Conservation (phyloP, 2,888 invertebrate species). For the Eumerus sabulonum region DNA sequence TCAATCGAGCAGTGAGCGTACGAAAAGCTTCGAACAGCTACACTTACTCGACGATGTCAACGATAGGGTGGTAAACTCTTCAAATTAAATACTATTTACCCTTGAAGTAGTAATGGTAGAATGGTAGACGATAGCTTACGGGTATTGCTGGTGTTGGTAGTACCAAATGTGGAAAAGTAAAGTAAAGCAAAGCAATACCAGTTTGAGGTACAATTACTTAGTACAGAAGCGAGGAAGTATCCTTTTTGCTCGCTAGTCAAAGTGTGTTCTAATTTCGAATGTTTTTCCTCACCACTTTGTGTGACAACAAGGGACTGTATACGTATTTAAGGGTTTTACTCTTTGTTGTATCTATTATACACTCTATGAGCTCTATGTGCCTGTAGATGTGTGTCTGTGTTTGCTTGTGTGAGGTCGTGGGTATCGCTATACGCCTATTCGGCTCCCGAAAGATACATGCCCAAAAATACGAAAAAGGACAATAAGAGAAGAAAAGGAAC, state of each 20-base stretch:
- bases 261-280: slow-evolving; percentile 55
- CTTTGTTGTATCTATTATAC: slow-evolving; percentile 10
- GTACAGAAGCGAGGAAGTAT: slow-evolving; percentile 22
- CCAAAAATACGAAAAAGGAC: slow-evolving; percentile 47
- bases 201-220: slow-evolving; percentile 10
- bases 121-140: not conserved
- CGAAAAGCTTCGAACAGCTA: slow-evolving; percentile 62
- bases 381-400: not conserved
- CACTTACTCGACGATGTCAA: slow-evolving; percentile 34
- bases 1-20: slow-evolving; percentile 17
- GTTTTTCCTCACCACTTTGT: slow-evolving; percentile 40
- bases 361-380: slow-evolving; percentile 1
- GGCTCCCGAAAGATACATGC: slow-evolving; percentile 65
- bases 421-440: slow-evolving; percentile 24
- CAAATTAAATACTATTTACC: slow-evolving; percentile 63
- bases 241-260: slow-evolving; percentile 48
- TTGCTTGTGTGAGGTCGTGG: not conserved
- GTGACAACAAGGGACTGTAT: slow-evolving; percentile 1
- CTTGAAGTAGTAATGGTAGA: slow-evolving; percentile 28
- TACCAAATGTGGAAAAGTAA: no score
- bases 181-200: no score
- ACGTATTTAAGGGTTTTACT: slow-evolving; percentile 28
- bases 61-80: slow-evolving; percentile 47
- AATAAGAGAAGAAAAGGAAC: no score
- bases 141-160: slow-evolving; percentile 1